Base-by-base conservation (phyloP, 2,888 invertebrate species). In the Apotomis betuletana region DNA sequence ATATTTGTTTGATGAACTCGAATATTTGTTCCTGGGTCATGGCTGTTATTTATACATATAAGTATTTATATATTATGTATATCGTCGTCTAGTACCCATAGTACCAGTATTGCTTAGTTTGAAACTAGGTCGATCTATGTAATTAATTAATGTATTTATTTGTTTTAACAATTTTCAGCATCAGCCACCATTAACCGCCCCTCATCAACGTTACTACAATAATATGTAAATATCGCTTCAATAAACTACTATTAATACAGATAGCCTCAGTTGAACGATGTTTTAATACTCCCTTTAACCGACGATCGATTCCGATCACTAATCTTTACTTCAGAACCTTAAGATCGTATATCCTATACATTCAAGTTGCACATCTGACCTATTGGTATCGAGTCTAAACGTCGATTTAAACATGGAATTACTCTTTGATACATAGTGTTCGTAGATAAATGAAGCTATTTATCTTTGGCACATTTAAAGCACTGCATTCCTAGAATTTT, bases 371-470 rank as follows among this genome's bases (percentile, higher is more conserved):
- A 49, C 46, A 36, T 65, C 46, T 27, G 5, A 36, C 57, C n/a
- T 27, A 46, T 57, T 3, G 27, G 9, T 13, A n/a, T 46, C 46
- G 46, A 57, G 55, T 57, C 15, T 27, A 9, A 46, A 46, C 8
- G 55, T 60, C 55, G 65, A 70, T 60, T 65, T 41, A 15, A 36
- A 57, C 67, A 67, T 61, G n/a, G 67, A 51, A 71, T 71, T 67
- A 67, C 61, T 62, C 67, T 51, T 62, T 61, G 49, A 51, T 71
- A 71, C 71, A 62, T 83, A 84, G 83, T 83, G 85, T 81, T 79
- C 76, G 78, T 80, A 82, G 83, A 83, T 84, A 84, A 83, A 85
- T 87, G 83, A 84, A 84, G 76, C 83, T 81, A 86, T 86, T 87
- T 88, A 89, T 87, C 76, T 83, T 79, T 78, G 77, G 79, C 78